Conservation (phyloP, 1,140 invertebrate species). For the Euura saliciscinereae region DNA sequence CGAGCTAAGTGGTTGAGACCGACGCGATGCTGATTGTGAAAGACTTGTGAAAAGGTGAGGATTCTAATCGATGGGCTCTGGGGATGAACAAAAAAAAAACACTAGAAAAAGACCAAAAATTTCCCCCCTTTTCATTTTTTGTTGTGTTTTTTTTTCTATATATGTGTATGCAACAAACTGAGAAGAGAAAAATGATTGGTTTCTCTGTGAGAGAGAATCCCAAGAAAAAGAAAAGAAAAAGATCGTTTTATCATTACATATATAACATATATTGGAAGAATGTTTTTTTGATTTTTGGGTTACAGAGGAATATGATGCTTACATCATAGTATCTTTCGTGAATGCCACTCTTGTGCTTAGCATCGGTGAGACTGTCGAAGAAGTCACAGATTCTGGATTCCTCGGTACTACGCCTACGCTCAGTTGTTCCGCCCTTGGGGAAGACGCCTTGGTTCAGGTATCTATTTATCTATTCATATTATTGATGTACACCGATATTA, state of each 20-base stretch:
- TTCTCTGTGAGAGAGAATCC: too few species aligned
- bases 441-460: slow-evolving; percentile 97
- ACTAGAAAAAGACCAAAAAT: background rate
- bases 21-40: slow-evolving; percentile 40
- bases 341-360: slow-evolving; percentile 99
- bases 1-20: slow-evolving; percentile 50
- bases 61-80: slow-evolving; percentile 29
- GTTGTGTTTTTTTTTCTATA: too few species aligned
- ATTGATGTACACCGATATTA: too few species aligned
- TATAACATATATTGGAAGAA: slow-evolving; percentile 23
- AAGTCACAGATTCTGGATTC: slow-evolving; percentile 99
- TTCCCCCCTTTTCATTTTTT: too few species aligned
- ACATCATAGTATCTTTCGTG: slow-evolving; percentile 99
- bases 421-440: slow-evolving; percentile 95
- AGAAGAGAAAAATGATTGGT: too few species aligned
- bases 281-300: slow-evolving; percentile 62
- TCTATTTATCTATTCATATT: slow-evolving; percentile 11
- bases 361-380: slow-evolving; percentile 99
- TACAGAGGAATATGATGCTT: slow-evolving; percentile 98
- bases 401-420: slow-evolving; percentile 97
- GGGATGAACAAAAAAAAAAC: slow-evolving; percentile 8
- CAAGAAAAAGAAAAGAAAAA: background rate
- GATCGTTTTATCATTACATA: too few species aligned
- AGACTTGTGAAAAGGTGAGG: slow-evolving; percentile 51
- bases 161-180: too few species aligned